These are phyloP conservation scores for Drosophila suboccidentalis DNA, from an alignment of 2,888 invertebrate genomes.

Conservation along the genomic window DNA sequence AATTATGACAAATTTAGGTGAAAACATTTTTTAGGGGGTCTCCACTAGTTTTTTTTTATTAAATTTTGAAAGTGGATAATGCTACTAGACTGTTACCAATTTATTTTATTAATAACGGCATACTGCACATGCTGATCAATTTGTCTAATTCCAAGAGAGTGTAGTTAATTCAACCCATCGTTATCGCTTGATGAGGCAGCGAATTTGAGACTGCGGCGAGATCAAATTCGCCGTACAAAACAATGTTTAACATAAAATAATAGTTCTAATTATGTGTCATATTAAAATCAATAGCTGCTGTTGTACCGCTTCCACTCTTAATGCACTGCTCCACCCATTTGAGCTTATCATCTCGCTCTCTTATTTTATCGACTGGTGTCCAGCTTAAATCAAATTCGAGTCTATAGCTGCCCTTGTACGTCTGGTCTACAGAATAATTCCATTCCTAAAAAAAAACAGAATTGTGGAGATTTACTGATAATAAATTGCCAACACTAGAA, in stretches of 20 bases:
- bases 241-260: neutral
- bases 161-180: neutral
- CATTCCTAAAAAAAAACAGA: slow-evolving; percentile 88
- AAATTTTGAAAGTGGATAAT: no score
- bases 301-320: slow-evolving; percentile 20
- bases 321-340: slow-evolving; percentile 76
- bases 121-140: neutral
- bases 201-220: neutral
- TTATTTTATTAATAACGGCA: neutral
- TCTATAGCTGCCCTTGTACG: slow-evolving; percentile 89
- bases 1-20: no score
- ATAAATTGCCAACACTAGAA: neutral
- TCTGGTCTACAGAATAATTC: slow-evolving; percentile 88
- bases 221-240: neutral
- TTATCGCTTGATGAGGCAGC: neutral
- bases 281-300: slow-evolving; percentile 75
- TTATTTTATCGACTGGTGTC: slow-evolving; percentile 87
- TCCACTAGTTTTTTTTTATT: no score
- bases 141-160: neutral
- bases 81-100: no score
- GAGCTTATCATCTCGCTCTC: slow-evolving; percentile 81
- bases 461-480: neutral
- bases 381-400: slow-evolving; percentile 90
- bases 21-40: no score
- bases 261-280: slow-evolving; percentile 13